These are phyloP conservation scores for Callaeas wilsoni DNA, from an alignment of 2,113 vertebrate genomes.

Conservation along the genomic window DNA sequence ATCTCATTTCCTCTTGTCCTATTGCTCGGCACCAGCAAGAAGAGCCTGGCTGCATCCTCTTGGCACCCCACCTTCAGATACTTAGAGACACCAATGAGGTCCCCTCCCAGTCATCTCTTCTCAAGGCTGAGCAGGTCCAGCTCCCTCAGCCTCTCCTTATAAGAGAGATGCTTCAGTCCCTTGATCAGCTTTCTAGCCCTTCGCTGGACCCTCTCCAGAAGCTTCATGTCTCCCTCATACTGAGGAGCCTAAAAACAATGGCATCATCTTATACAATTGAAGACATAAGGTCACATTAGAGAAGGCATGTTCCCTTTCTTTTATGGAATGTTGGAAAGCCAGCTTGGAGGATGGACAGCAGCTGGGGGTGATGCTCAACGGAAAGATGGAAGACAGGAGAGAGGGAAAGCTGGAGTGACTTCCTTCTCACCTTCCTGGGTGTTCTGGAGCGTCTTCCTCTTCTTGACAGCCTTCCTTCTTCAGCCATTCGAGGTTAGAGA, in stretches of 20 bases:
- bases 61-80: not conserved
- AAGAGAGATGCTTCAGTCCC: not conserved
- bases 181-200: not conserved
- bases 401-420: not conserved
- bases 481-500: not conserved
- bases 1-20: not conserved
- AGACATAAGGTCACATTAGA: not conserved
- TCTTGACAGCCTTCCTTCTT: not conserved
- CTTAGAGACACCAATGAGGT: not conserved
- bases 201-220: not conserved
- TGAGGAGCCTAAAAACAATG: not conserved
- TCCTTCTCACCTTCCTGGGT: not conserved
- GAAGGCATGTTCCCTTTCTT: not conserved
- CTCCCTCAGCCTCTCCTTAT: not conserved
- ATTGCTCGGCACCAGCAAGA: not conserved
- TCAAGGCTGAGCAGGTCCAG: not conserved
- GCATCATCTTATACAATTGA: not conserved
- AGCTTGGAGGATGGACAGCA: accelerated
- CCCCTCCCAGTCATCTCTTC: not conserved
- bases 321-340: not conserved
- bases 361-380: not conserved
- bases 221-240: not conserved
- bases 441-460: not conserved
- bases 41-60: not conserved
- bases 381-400: not conserved